Conservation (phyloP, 2,797 vertebrate species). For the Enteromius viviparus region DNA sequence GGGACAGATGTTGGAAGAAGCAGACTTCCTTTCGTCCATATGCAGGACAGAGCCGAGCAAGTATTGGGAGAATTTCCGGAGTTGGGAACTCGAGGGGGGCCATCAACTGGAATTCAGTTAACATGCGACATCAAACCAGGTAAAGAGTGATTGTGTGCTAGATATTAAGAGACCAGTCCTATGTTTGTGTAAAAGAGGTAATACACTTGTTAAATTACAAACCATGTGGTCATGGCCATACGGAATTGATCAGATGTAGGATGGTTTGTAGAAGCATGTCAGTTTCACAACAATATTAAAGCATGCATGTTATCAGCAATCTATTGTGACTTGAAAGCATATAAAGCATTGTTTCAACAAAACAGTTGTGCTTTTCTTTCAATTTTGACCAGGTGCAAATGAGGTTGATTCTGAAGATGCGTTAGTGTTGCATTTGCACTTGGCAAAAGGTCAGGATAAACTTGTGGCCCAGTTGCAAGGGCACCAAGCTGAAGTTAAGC, state of each 20-base stretch:
- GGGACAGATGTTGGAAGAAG: slow-evolving; percentile 62
- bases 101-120: slow-evolving; percentile 80
- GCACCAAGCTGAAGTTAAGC: slow-evolving; percentile 81
- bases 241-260: not conserved
- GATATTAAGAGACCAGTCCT: not conserved
- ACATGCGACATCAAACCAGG: slow-evolving; percentile 87
- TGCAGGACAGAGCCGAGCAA: slow-evolving; percentile 82
- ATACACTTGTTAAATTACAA: not conserved
- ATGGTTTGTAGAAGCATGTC: slow-evolving; percentile 14
- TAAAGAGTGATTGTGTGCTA: slow-evolving; percentile 51
- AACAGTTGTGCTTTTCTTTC: not conserved
- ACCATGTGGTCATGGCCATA: not conserved
- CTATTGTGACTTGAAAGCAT: not conserved
- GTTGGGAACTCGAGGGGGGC: slow-evolving; percentile 70
- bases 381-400: slow-evolving; percentile 76
- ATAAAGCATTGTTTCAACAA: not conserved
- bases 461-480: slow-evolving; percentile 82
- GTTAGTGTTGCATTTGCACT: slow-evolving; percentile 84
- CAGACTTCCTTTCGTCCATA: slow-evolving; percentile 69
- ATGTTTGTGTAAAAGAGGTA: not conserved
- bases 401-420: slow-evolving; percentile 87
- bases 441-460: slow-evolving; percentile 86
- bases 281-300: not conserved
- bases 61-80: slow-evolving; percentile 81
- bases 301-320: not conserved